phyloP scores from a whole-genome alignment of 2,888 invertebrate genomes.

The Adineta ricciae region DNA sequence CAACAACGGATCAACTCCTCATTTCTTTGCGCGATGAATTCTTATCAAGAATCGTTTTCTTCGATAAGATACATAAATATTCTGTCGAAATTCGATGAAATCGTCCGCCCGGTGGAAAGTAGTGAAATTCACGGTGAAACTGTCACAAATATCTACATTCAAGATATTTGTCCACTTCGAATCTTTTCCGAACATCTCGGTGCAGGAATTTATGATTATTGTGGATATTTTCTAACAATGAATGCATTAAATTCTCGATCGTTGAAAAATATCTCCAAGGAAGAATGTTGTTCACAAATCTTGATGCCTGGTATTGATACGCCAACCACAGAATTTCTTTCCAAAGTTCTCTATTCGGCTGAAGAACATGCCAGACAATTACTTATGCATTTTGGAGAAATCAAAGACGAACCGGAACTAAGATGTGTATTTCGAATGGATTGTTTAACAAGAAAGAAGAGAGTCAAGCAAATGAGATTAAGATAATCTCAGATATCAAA shows the following conservation, averaged over 20 bases:
- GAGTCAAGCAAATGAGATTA: neutral
- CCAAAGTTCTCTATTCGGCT: neutral
- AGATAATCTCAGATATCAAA: too few relatives aligned
- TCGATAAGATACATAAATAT: neutral
- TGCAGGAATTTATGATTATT: conserved; percentile 5
- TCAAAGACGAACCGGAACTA: neutral
- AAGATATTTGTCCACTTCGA: neutral
- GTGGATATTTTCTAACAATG: neutral
- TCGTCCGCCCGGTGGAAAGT: neutral
- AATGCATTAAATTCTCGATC: neutral
- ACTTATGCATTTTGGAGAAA: neutral
- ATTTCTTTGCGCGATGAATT: neutral
- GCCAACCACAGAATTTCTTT: neutral
- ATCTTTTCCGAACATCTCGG: conserved; percentile 1
- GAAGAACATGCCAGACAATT: neutral
- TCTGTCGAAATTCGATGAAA: neutral
- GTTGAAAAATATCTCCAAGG: neutral
- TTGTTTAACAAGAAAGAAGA: neutral
- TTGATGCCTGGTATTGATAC: neutral
- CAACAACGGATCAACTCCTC: neutral
- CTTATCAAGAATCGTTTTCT: neutral
- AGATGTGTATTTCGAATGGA: neutral
- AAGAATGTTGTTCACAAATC: neutral
- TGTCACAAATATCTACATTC: neutral
- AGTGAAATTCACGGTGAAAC: neutral